These are phyloP conservation scores for Chaitophorus viminalis DNA, from an alignment of 2,888 invertebrate genomes.

Conservation along the genomic window DNA sequence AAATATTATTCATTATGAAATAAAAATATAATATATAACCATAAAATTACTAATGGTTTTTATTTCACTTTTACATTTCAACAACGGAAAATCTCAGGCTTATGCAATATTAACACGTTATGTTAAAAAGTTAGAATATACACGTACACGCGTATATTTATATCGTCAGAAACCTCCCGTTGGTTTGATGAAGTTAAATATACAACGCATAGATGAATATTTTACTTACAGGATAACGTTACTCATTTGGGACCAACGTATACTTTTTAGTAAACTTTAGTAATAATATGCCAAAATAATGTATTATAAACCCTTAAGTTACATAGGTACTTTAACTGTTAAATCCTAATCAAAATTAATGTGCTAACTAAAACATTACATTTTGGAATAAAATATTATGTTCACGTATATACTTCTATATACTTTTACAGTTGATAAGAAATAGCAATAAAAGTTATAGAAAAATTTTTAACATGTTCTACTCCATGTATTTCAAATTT, in stretches of 20 bases:
- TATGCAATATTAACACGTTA: background rate
- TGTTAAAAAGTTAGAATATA: background rate
- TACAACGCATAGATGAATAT: slow-evolving; percentile 12
- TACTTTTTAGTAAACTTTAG: slow-evolving; percentile 27
- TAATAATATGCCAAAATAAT: slow-evolving; percentile 15
- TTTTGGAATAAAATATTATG: slow-evolving; percentile 14
- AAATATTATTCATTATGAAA: too few relatives aligned
- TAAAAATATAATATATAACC: too few relatives aligned
- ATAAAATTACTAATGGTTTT: background rate
- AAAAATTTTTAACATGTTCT: background rate
- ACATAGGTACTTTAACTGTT: slow-evolving; percentile 33
- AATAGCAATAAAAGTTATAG: background rate
- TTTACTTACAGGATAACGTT: slow-evolving; percentile 22
- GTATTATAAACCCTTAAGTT: slow-evolving; percentile 35
- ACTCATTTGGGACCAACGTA: slow-evolving; percentile 35
- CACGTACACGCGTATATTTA: background rate
- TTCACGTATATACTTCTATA: background rate
- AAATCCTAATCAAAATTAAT: slow-evolving; percentile 41
- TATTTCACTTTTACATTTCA: slow-evolving; percentile 13
- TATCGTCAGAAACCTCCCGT: background rate
- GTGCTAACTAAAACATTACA: slow-evolving; percentile 18
- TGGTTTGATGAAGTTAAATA: slow-evolving; percentile 8
- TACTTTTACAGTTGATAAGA: background rate
- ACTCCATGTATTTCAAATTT: background rate
- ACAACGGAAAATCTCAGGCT: background rate